These are phyloP conservation scores for Nomada lathburiana DNA, from an alignment of 2,888 invertebrate species.

Conservation along the genomic window DNA sequence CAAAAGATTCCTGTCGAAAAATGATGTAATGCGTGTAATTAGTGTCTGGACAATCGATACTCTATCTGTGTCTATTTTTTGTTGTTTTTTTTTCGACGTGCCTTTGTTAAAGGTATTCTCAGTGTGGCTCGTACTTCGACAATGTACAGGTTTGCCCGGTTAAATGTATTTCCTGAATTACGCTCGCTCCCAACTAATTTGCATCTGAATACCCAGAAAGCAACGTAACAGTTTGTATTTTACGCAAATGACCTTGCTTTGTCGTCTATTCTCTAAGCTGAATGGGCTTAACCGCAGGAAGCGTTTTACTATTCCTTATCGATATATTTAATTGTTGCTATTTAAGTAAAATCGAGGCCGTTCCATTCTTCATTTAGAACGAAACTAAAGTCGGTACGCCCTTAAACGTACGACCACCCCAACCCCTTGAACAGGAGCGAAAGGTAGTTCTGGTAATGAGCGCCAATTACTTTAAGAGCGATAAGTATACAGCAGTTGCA, in stretches of 20 bases:
- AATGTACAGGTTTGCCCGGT: not conserved
- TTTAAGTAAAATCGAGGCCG: constrained; percentile 28
- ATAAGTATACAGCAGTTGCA: constrained; percentile 47
- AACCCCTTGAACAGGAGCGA: constrained; percentile 15
- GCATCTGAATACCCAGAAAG: constrained; percentile 48
- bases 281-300: not conserved
- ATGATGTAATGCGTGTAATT: too few species aligned
- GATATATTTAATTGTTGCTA: constrained; percentile 49
- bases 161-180: constrained; percentile 10
- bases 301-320: constrained; percentile 13
- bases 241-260: constrained; percentile 46
- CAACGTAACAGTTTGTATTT: constrained; percentile 54
- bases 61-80: too few species aligned
- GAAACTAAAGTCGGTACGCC: not conserved
- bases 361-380: not conserved
- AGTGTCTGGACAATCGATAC: too few species aligned
- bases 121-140: not conserved
- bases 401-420: not conserved
- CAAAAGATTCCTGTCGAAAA: too few species aligned
- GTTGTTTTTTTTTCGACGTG: too few species aligned
- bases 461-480: constrained; percentile 60
- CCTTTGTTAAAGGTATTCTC: too few species aligned
- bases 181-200: constrained; percentile 38
- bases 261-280: constrained; percentile 18
- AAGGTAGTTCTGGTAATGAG: constrained; percentile 49